phyloP scores from a whole-genome alignment of 2,113 vertebrate genomes.

The Sander vitreus region DNA sequence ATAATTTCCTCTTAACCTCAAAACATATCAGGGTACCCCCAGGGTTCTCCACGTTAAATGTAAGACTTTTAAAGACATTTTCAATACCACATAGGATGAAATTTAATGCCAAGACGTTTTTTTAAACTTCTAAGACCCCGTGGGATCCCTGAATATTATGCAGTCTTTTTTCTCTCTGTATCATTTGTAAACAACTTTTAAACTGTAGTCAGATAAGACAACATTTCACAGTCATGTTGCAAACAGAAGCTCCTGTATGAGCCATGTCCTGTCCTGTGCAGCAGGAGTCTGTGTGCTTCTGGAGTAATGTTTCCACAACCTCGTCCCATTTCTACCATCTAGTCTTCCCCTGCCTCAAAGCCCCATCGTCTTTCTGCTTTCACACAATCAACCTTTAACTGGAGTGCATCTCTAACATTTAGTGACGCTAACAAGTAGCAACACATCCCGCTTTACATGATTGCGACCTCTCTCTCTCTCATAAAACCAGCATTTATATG shows the following conservation, averaged over 20 bases:
- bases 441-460: background rate
- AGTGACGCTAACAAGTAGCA: conserved; percentile 1
- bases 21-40: background rate
- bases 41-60: too few relatives aligned
- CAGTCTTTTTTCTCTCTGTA: background rate
- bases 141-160: too few relatives aligned
- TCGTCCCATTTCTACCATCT: background rate
- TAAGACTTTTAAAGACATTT: too few relatives aligned
- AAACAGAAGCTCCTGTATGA: background rate
- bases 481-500: conserved; percentile 47
- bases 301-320: background rate
- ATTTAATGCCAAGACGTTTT: too few relatives aligned
- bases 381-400: background rate
- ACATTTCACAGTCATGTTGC: conserved; percentile 18
- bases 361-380: background rate
- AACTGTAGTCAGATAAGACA: conserved; percentile 24
- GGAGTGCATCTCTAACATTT: conserved; percentile 5
- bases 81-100: too few relatives aligned
- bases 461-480: background rate
- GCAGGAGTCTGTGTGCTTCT: background rate
- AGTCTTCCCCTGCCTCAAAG: background rate
- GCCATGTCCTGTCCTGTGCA: background rate
- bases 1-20: background rate
- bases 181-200: conserved; percentile 49
- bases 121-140: too few relatives aligned